A percentile compares a stretch with the other conserved stretches of the same genome.
These are phyloP conservation scores for Thamnophis elegans DNA, from an alignment of 2,797 vertebrate species.

Conservation along the genomic window DNA sequence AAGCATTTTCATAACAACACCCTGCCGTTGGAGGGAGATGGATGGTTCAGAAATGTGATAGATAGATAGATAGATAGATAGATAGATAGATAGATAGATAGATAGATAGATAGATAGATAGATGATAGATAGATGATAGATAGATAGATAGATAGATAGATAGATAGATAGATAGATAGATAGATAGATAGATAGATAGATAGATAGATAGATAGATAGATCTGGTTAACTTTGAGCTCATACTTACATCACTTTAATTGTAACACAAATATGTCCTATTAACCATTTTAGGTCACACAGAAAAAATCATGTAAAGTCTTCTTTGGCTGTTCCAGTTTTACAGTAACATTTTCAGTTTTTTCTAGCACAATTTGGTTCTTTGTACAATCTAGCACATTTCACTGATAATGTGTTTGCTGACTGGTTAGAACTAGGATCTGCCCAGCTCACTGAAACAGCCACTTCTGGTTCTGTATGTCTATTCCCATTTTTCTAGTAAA, in stretches of 20 bases:
- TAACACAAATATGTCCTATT: neutral
- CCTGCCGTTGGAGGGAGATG: neutral
- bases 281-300: neutral
- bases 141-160: neutral
- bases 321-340: neutral
- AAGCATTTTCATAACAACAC: neutral
- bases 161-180: too few species aligned
- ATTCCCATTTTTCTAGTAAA: neutral
- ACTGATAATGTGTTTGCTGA: neutral
- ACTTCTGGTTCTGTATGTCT: neutral
- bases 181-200: too few species aligned
- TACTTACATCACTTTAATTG: neutral
- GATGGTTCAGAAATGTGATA: neutral
- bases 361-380: neutral
- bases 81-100: neutral
- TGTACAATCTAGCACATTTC: neutral
- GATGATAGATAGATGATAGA: neutral
- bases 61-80: neutral
- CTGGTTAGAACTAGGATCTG: neutral
- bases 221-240: neutral
- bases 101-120: neutral
- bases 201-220: too few species aligned
- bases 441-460: neutral
- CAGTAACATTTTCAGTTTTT: neutral
- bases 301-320: neutral